A percentile compares a stretch with the other conserved stretches of the same genome.
These are phyloP conservation scores for Hirundichthys speculiger DNA, from an alignment of 2,113 vertebrate species.

Conservation along the genomic window DNA sequence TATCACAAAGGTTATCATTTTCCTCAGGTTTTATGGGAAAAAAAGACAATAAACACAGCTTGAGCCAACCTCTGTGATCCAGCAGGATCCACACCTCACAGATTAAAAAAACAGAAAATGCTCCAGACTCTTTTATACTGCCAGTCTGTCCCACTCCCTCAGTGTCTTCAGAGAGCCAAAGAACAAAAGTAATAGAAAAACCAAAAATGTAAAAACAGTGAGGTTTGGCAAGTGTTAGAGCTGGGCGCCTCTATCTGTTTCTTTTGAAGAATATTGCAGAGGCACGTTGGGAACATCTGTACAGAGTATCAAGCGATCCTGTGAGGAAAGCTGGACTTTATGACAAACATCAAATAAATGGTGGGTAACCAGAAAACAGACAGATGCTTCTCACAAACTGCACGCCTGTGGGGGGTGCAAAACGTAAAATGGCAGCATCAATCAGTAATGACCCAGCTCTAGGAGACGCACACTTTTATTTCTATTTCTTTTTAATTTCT, in stretches of 20 bases:
- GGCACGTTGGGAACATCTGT: background rate
- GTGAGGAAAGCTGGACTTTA: slow-evolving; percentile 21
- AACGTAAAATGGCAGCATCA: too few species aligned
- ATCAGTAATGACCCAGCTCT: too few species aligned
- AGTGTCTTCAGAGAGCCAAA: slow-evolving; percentile 24
- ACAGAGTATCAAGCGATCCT: slow-evolving; percentile 25
- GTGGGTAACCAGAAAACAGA: too few species aligned
- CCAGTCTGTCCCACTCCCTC: slow-evolving; percentile 20
- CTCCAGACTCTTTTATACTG: slow-evolving; percentile 60
- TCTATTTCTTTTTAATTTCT: too few species aligned
- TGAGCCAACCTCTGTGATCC: slow-evolving; percentile 8
- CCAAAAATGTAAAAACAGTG: slow-evolving; percentile 35
- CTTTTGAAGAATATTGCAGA: slow-evolving; percentile 22
- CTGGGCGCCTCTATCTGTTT: background rate
- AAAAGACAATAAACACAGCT: slow-evolving; percentile 28
- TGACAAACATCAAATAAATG: too few species aligned
- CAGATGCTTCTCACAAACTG: too few species aligned
- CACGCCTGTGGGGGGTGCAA: too few species aligned
- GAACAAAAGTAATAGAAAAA: slow-evolving; percentile 38
- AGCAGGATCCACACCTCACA: slow-evolving; percentile 12
- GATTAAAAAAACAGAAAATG: slow-evolving; percentile 37
- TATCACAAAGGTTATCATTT: slow-evolving; percentile 26
- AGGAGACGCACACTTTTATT: too few species aligned
- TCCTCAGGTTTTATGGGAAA: slow-evolving; percentile 30
- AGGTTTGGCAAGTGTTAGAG: too few species aligned